phyloP scores from a whole-genome alignment of 1,140 invertebrate species.

The Anastrepha ludens region DNA sequence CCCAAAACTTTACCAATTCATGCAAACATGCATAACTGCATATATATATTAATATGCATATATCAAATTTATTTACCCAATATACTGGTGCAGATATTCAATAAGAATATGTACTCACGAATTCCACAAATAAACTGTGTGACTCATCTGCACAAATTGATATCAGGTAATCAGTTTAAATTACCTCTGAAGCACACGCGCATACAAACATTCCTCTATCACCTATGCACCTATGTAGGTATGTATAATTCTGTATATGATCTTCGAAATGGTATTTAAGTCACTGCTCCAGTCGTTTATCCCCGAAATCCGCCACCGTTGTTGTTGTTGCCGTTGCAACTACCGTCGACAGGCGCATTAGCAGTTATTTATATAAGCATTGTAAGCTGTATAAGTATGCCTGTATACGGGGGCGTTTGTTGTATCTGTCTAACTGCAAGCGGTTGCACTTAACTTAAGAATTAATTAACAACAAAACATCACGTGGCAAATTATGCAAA shows the following conservation, averaged over 20 bases:
- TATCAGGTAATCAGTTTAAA: constrained; percentile 34
- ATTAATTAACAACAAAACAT: constrained; percentile 51
- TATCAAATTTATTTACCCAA: background rate
- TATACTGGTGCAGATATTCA: background rate
- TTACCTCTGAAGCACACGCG: background rate
- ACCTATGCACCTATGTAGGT: too few species aligned
- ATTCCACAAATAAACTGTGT: background rate
- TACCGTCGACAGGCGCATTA: constrained; percentile 29
- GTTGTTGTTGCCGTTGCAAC: background rate
- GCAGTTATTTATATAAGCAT: constrained; percentile 27
- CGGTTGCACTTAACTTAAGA: constrained; percentile 49
- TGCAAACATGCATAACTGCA: background rate
- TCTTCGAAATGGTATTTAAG: background rate
- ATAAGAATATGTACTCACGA: background rate
- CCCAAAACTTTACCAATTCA: background rate
- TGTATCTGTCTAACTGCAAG: constrained; percentile 42
- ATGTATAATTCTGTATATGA: background rate
- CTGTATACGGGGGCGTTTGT: background rate
- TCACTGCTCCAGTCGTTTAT: constrained; percentile 6
- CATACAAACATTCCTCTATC: background rate
- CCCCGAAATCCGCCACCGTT: background rate
- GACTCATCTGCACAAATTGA: constrained; percentile 5
- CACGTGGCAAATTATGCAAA: constrained; percentile 52
- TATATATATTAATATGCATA: background rate
- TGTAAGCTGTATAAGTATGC: background rate